Base-by-base conservation (phyloP, 2,888 invertebrate species). In the Heliothis peltigera region DNA sequence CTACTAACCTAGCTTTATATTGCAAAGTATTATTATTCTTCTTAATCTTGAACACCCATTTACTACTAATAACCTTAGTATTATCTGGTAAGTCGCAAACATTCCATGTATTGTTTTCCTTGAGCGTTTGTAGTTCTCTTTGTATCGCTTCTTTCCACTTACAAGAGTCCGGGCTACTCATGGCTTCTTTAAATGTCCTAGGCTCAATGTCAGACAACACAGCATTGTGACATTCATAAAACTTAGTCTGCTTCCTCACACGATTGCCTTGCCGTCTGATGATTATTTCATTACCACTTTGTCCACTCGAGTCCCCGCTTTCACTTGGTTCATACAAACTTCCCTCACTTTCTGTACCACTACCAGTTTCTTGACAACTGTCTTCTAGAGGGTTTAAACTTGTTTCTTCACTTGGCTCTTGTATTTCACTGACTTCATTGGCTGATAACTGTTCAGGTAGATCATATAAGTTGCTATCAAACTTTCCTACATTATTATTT, bases 11-110 rank as follows among this genome's bases (percentile, higher is more conserved):
- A 35, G 82, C 80, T 18, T 63, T 63, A 4, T 57, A 57, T 22
- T 55, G 35, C 21, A 32, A 57, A 60, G 15, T 19, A 67, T 60
- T 49, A 42, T 63, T 52, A 22, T 6, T 8, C 7, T 32, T 32
- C 53, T 77, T 83, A 4, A 70, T 63, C 55, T 77, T 80, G 60
- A 82, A 83, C 0, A 83, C 80, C 82, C 79, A 82, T 44, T 84
- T 83, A 48, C 64, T 76, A 59, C 51, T 70, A 3, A 80, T 47
- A 0, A 62, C n/a, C 17, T 75, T 78, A 17, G 42, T 39, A 53
- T 52, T 61, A 2, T 19, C 46, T 7, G 77, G 75, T 52, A 21
- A 0, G 7, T 77, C 54, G 52, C 65, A 66, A 12, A 64, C 1
- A 4, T 52, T 43, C 78, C 76, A 77, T 22, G 75, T 77, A 25